Percentiles rank a stretch among this genome's conserved stretches.
Evolutionary conservation across 2,113 vertebrate species (phyloP).

Genomic region (Megaceryle torquata): DNA sequence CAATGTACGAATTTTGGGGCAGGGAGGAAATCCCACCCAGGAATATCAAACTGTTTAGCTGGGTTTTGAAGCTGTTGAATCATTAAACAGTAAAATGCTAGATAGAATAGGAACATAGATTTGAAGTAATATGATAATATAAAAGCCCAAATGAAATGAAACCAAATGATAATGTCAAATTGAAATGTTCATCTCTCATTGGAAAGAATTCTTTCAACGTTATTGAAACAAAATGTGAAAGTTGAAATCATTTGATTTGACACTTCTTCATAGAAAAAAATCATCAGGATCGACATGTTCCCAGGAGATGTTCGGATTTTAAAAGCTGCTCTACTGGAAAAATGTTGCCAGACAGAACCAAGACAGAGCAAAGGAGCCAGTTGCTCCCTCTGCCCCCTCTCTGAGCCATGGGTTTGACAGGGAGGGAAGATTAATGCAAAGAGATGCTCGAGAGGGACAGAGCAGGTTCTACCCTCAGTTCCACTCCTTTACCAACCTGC

Average conservation of each 20-base stretch:
- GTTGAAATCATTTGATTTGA: slow-evolving; percentile 63
- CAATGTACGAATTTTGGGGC: not conserved
- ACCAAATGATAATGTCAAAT: slow-evolving; percentile 62
- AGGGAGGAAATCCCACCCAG: not conserved
- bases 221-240: slow-evolving; percentile 63
- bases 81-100: slow-evolving; percentile 8
- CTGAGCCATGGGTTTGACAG: not conserved
- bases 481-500: not conserved
- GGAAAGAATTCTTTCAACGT: slow-evolving; percentile 20
- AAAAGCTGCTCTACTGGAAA: slow-evolving; percentile 48
- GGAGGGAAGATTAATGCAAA: not conserved
- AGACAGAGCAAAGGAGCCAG: not conserved
- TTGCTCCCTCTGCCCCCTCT: not conserved
- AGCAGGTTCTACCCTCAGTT: not conserved
- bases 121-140: slow-evolving; percentile 39
- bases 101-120: slow-evolving; percentile 34
- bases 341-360: slow-evolving; percentile 21
- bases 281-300: slow-evolving; percentile 39
- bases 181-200: slow-evolving; percentile 40
- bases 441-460: not conserved
- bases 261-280: slow-evolving; percentile 48
- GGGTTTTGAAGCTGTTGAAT: not conserved
- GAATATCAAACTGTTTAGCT: not conserved
- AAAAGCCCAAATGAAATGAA: slow-evolving; percentile 63
- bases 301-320: slow-evolving; percentile 27